These are phyloP conservation scores for Leptinotarsa tumamoca DNA, from an alignment of 2,888 invertebrate genomes.

Conservation along the genomic window DNA sequence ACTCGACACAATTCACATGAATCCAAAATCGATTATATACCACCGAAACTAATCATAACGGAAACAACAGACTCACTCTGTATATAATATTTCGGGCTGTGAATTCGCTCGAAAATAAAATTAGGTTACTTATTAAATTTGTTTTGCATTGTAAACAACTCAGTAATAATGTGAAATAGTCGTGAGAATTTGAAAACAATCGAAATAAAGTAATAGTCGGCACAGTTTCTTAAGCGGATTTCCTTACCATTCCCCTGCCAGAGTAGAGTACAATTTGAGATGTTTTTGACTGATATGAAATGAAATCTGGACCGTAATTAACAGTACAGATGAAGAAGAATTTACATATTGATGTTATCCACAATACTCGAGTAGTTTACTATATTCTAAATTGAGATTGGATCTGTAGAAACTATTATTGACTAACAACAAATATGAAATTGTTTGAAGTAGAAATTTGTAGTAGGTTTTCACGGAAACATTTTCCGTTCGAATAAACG, in stretches of 20 bases:
- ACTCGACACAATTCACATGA: too few species aligned
- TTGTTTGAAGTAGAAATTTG: too few species aligned
- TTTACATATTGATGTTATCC: conserved; percentile 2
- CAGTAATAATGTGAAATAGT: conserved; percentile 29
- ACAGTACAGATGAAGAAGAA: conserved; percentile 7
- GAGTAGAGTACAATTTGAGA: conserved; percentile 4
- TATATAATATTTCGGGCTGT: not conserved
- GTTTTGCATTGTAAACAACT: conserved; percentile 17
- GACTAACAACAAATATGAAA: too few species aligned
- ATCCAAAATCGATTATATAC: too few species aligned
- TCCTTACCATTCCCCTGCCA: conserved; percentile 28
- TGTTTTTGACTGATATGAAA: conserved; percentile 20
- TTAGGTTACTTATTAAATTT: conserved; percentile 44
- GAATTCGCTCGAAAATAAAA: conserved; percentile 17
- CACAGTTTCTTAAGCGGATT: conserved; percentile 44
- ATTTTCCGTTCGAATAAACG: too few species aligned
- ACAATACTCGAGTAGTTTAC: not conserved
- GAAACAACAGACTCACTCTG: not conserved
- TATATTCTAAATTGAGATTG: not conserved
- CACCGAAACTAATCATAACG: not conserved
- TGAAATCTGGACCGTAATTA: conserved; percentile 8
- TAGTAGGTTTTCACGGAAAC: too few species aligned
- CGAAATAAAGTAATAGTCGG: conserved; percentile 49
- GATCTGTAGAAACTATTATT: not conserved
- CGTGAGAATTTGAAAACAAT: conserved; percentile 50